A percentile compares a stretch with the other conserved stretches of the same genome.
These are phyloP conservation scores for Urocynchramus pylzowi DNA, from an alignment of 2,113 vertebrate species.

Conservation along the genomic window DNA sequence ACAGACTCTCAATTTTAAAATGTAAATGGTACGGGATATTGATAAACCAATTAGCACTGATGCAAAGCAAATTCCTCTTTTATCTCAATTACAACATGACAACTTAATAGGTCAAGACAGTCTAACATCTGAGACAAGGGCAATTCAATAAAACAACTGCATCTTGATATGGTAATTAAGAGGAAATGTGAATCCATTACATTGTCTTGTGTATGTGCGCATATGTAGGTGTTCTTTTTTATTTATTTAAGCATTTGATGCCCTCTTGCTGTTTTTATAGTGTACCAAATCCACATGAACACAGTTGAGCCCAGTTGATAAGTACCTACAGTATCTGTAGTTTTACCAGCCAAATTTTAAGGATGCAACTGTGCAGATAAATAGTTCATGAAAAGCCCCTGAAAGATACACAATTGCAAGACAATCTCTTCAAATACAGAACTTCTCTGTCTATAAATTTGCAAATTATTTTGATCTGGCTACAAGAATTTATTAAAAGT, in stretches of 20 bases:
- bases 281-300: conserved; percentile 26
- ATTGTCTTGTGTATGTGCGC: conserved; percentile 7
- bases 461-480: neutral
- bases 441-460: neutral
- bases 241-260: conserved; percentile 58
- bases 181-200: conserved; percentile 80
- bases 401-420: neutral
- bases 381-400: neutral
- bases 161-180: conserved; percentile 84
- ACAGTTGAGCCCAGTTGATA: neutral
- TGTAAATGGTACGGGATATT: conserved; percentile 83
- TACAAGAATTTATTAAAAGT: neutral
- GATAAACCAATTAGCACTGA: conserved; percentile 87
- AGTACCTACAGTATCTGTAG: neutral
- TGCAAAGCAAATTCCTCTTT: conserved; percentile 87
- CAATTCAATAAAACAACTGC: conserved; percentile 83
- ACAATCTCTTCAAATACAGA: neutral
- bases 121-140: conserved; percentile 85
- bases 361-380: neutral
- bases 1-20: conserved; percentile 79
- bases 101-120: conserved; percentile 86
- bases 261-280: conserved; percentile 41
- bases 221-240: neutral
- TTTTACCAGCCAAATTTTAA: neutral
- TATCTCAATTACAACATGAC: conserved; percentile 87